phyloP scores from a whole-genome alignment of 2,888 invertebrate genomes.

The Protula sp. region DNA sequence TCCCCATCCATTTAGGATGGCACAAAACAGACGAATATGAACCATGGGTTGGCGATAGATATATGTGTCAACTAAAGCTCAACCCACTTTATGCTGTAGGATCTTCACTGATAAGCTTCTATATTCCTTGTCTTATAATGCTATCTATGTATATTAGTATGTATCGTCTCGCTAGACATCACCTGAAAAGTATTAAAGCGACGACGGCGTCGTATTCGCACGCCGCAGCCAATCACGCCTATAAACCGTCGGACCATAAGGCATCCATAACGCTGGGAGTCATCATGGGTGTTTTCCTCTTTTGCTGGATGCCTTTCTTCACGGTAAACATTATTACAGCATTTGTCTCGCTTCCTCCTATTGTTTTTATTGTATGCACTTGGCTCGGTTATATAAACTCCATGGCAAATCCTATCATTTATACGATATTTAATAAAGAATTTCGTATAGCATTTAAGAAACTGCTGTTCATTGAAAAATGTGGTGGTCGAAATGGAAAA shows the following conservation, averaged over 20 bases:
- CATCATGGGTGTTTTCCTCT: constrained; percentile 95
- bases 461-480: neutral
- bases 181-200: constrained; percentile 83
- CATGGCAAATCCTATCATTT: constrained; percentile 1
- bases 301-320: constrained; percentile 99
- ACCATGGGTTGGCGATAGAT: constrained; percentile 2
- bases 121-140: constrained; percentile 98
- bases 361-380: constrained; percentile 76
- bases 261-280: constrained; percentile 96
- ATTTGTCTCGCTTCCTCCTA: constrained; percentile 86
- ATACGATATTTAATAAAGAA: neutral
- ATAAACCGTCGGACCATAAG: constrained; percentile 81
- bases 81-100: constrained; percentile 94
- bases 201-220: neutral
- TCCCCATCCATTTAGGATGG: constrained; percentile 89
- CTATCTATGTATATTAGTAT: constrained; percentile 86
- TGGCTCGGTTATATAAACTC: constrained; percentile 99
- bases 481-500: neutral
- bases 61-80: constrained; percentile 79
- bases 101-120: constrained; percentile 96
- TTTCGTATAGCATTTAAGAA: neutral
- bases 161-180: constrained; percentile 95
- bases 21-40: constrained; percentile 64
- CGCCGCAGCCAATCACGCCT: constrained; percentile 11
- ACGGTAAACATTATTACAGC: constrained; percentile 95